Conservation (phyloP, 53 echinoderm and acorn worm genomes). For the Mesocentrotus franciscanus region DNA sequence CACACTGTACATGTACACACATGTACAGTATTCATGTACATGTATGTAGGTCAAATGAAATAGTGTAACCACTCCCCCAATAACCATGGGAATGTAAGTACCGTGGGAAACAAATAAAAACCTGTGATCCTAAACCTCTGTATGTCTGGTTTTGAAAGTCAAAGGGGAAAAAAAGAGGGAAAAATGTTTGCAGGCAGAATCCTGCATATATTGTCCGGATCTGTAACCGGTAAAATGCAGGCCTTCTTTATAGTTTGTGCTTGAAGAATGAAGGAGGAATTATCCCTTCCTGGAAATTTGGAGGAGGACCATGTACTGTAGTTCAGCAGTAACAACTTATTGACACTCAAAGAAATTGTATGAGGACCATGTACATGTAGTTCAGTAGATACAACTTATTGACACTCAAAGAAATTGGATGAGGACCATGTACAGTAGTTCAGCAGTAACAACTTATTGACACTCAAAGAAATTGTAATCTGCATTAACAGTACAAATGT, state of each 20-base stretch:
- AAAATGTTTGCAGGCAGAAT: background rate
- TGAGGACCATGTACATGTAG: background rate
- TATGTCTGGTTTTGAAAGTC: constrained; percentile 8
- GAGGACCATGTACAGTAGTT: background rate
- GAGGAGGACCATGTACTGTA: background rate
- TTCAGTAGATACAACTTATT: background rate
- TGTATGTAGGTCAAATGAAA: background rate
- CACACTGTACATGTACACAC: too few species aligned
- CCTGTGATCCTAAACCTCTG: constrained; percentile 7
- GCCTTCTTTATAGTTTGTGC: background rate
- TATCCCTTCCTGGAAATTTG: background rate
- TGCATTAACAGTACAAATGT: too few species aligned
- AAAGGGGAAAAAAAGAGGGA: background rate
- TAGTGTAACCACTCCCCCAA: background rate
- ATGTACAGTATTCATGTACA: background rate
- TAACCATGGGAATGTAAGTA: constrained; percentile 12
- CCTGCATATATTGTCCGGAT: background rate
- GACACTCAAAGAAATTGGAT: too few species aligned
- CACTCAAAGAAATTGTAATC: background rate
- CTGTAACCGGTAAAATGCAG: too few species aligned
- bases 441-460: background rate
- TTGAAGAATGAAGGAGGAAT: background rate
- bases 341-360: too few species aligned
- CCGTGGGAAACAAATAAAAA: constrained; percentile 44
- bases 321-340: background rate